Conservation (phyloP, 1,140 invertebrate genomes). For the Cyclargus thomasi region DNA sequence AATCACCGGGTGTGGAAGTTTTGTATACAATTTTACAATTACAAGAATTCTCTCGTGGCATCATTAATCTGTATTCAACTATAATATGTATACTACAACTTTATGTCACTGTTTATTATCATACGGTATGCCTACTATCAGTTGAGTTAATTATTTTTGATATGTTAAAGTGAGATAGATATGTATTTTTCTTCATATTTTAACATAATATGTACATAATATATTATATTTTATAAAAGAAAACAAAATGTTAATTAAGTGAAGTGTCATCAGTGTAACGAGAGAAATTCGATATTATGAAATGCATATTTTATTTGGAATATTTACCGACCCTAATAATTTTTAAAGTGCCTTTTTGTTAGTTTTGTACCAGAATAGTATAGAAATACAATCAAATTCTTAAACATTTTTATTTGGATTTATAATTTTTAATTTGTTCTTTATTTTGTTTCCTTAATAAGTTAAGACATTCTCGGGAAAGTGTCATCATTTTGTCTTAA, state of each 20-base stretch:
- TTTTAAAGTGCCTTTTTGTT: slow-evolving; percentile 46
- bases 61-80: slow-evolving; percentile 48
- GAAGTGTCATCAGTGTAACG: slow-evolving; percentile 62
- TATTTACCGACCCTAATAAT: slow-evolving; percentile 33
- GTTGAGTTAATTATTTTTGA: slow-evolving; percentile 26
- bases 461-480: neutral
- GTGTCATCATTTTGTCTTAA: slow-evolving; percentile 9
- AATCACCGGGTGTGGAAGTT: slow-evolving; percentile 65
- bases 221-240: slow-evolving; percentile 48
- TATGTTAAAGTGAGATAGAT: slow-evolving; percentile 30
- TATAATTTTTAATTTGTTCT: neutral
- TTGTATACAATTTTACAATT: slow-evolving; percentile 69
- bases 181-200: slow-evolving; percentile 43
- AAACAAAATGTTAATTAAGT: slow-evolving; percentile 59
- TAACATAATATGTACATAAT: slow-evolving; percentile 54
- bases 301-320: slow-evolving; percentile 46
- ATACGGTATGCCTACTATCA: slow-evolving; percentile 22
- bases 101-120: slow-evolving; percentile 6
- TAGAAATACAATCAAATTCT: slow-evolving; percentile 11
- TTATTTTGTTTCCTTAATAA: neutral
- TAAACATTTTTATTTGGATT: slow-evolving; percentile 2
- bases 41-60: slow-evolving; percentile 65
- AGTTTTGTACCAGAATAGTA: slow-evolving; percentile 37
- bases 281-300: slow-evolving; percentile 57
- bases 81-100: slow-evolving; percentile 20